Conservation (phyloP, 1,140 invertebrate genomes). For the Drosophila auraria region DNA sequence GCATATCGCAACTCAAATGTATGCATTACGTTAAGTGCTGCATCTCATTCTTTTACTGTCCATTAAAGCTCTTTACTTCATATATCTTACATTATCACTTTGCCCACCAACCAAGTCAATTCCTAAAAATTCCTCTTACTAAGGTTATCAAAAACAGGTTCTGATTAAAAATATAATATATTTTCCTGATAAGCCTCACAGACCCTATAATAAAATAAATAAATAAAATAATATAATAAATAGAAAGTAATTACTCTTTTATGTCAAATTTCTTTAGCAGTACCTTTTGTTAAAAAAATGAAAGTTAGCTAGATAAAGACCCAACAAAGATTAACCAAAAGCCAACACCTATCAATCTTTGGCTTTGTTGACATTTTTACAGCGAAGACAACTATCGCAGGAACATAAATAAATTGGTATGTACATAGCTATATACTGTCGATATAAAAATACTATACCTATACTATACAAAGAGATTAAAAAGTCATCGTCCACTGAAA, state of each 20-base stretch:
- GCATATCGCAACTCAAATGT: too few relatives aligned
- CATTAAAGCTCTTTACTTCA: too few relatives aligned
- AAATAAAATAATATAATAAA: background rate
- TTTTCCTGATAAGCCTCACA: too few relatives aligned
- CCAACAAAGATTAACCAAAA: background rate
- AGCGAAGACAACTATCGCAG: slow-evolving; percentile 16
- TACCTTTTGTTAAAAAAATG: background rate
- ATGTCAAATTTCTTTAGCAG: background rate
- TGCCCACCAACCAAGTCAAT: too few relatives aligned
- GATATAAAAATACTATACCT: background rate
- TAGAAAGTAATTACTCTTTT: background rate
- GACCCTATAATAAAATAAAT: too few relatives aligned
- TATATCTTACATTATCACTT: too few relatives aligned
- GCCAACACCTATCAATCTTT: slow-evolving; percentile 13
- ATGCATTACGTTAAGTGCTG: too few relatives aligned
- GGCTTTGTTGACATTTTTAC: slow-evolving; percentile 15
- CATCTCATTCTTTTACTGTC: too few relatives aligned
- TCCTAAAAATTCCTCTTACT: too few relatives aligned
- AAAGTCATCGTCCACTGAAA: background rate
- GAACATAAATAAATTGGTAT: too few relatives aligned
- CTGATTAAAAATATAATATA: too few relatives aligned
- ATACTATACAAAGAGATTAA: background rate
- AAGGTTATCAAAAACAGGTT: too few relatives aligned
- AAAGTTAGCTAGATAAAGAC: background rate
- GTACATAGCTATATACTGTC: background rate